These are phyloP conservation scores for Leucophenga varia DNA, from an alignment of 1,140 invertebrate species.

Conservation along the genomic window DNA sequence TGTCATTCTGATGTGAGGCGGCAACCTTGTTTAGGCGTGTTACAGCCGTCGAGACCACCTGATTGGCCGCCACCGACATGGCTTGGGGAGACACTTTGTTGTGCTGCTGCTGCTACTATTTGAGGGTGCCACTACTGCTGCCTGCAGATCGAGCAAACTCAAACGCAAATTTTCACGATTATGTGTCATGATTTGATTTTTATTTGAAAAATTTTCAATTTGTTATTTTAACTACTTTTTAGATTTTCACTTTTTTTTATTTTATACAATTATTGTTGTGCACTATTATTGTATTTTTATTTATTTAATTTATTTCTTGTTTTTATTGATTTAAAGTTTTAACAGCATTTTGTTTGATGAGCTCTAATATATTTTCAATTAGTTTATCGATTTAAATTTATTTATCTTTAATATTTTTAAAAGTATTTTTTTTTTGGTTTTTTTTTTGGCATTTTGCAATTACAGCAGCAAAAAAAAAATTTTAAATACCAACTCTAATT, in stretches of 20 bases:
- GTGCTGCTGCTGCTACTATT: constrained; percentile 30
- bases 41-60: constrained; percentile 30
- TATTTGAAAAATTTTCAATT: not conserved
- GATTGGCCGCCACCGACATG: constrained; percentile 44
- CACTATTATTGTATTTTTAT: constrained; percentile 3
- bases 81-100: constrained; percentile 47
- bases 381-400: too few species aligned
- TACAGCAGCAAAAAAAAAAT: too few species aligned
- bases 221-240: not conserved
- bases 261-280: constrained; percentile 12
- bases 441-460: too few species aligned
- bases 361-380: too few species aligned
- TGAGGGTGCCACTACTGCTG: constrained; percentile 40
- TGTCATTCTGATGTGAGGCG: constrained; percentile 44
- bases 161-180: constrained; percentile 54
- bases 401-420: too few species aligned
- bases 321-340: constrained; percentile 3
- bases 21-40: constrained; percentile 43
- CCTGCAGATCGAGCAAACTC: constrained; percentile 50
- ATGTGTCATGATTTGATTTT: constrained; percentile 34
- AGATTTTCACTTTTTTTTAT: constrained; percentile 6
- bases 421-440: too few species aligned
- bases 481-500: too few species aligned
- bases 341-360: constrained; percentile 22
- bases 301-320: not conserved